phyloP scores from a whole-genome alignment of 2,113 vertebrate species.

The Phylloscopus whistleri region DNA sequence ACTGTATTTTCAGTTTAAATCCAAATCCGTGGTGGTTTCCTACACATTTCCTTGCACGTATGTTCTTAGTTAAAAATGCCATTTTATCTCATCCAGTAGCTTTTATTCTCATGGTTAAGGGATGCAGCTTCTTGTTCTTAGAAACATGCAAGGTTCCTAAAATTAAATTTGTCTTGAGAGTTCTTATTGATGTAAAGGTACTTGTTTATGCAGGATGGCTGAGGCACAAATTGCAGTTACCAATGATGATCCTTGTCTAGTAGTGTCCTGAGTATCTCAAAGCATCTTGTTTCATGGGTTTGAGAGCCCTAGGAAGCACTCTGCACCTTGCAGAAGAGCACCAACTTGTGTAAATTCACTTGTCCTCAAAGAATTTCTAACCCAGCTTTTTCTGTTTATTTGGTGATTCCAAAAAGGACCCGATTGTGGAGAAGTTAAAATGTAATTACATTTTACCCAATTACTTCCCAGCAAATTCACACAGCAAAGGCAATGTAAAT shows the following conservation, averaged over 20 bases:
- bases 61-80: neutral
- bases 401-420: neutral
- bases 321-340: neutral
- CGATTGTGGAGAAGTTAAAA: neutral
- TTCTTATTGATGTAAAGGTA: neutral
- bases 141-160: neutral
- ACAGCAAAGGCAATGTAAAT: rapidly evolving
- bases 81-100: neutral
- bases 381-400: neutral
- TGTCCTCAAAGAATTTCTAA: neutral
- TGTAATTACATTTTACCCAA: neutral
- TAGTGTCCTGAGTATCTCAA: neutral
- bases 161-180: neutral
- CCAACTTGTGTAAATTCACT: neutral
- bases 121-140: neutral
- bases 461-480: neutral
- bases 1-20: neutral
- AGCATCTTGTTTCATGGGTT: neutral
- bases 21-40: neutral
- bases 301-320: neutral
- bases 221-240: neutral
- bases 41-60: neutral
- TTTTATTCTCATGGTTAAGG: neutral
- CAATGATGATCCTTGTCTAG: neutral
- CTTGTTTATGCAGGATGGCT: too few relatives aligned